phyloP scores from a whole-genome alignment of 2,797 vertebrate species.

The Galagoides demidoff region DNA sequence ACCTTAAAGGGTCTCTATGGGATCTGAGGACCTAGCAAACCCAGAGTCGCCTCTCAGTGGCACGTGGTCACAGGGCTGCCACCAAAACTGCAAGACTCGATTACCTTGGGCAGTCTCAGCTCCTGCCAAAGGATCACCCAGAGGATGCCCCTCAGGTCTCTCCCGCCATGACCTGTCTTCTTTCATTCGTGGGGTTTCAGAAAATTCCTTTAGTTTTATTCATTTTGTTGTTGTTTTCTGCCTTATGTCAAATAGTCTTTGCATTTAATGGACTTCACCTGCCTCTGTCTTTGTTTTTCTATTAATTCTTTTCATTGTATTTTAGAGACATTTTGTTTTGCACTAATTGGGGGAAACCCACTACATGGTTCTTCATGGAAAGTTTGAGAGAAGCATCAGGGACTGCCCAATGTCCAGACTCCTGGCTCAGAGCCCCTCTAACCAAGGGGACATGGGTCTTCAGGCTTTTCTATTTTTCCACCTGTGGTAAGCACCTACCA shows the following conservation, averaged over 20 bases:
- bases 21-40: neutral
- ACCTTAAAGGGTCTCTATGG: fast-evolving
- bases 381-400: neutral
- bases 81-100: fast-evolving
- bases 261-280: neutral
- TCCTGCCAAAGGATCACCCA: too few species aligned
- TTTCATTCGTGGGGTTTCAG: neutral
- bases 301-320: neutral
- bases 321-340: neutral
- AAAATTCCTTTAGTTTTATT: neutral
- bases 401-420: neutral
- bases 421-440: too few species aligned
- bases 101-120: neutral
- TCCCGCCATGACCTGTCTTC: fast-evolving
- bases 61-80: neutral
- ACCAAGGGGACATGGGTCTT: neutral
- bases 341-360: fast-evolving
- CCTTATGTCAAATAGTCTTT: neutral
- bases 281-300: neutral
- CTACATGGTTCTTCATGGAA: neutral
- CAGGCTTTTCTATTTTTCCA: neutral
- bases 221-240: neutral
- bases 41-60: fast-evolving
- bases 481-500: neutral
- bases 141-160: neutral